Evolutionary conservation across 2,888 invertebrate genomes (phyloP), one percentile per base, ranked within the genome.

Genomic region (Chloroclysta siterata): DNA sequence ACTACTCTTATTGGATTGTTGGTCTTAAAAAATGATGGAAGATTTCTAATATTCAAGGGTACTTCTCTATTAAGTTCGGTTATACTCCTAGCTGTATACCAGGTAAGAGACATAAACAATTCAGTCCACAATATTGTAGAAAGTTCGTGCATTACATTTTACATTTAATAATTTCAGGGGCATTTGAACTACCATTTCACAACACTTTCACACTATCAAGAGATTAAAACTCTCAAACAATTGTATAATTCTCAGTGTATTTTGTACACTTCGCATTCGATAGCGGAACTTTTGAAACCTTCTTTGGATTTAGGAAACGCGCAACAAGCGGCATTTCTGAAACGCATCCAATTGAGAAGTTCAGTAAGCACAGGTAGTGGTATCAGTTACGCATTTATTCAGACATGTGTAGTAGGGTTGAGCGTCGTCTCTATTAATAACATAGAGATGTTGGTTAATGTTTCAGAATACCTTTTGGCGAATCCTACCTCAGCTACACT

Each of bases 131-230:
- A 17, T 11, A 46, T n/a, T 46, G 8, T 11, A 11, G 15, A 11
- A 17, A 0, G 8, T 11, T 39, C 11, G 11, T 11, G 36, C 0
- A 39, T 22, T 39, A 39, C 4, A 17, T 17, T 17, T 2, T 46
- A 36, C 15, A n/a, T 29, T 10, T 17, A 7, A 33, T 46, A 6
- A 29, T 60, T 83, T 28, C 71, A 87, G 87, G 72, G 86, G 28
- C 76, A 84, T 63, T 71, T 84, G 14, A 87, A 81, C 72, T 79
- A 80, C 66, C 72, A 77, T 13, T 86, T 81, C 65, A 82, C 87
- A 33, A 82, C 84, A 3, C 63, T 75, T 3, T 62, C 70, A 14
- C 73, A 73, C 13, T 72, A 74, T 46, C 28, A 48, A 0, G 67
- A 63, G 48, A 65, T 85, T 0, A 72, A 67, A 10, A 80, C 78